Conservation (phyloP, 2,113 vertebrate genomes). For the Sporophila hypoxantha region DNA sequence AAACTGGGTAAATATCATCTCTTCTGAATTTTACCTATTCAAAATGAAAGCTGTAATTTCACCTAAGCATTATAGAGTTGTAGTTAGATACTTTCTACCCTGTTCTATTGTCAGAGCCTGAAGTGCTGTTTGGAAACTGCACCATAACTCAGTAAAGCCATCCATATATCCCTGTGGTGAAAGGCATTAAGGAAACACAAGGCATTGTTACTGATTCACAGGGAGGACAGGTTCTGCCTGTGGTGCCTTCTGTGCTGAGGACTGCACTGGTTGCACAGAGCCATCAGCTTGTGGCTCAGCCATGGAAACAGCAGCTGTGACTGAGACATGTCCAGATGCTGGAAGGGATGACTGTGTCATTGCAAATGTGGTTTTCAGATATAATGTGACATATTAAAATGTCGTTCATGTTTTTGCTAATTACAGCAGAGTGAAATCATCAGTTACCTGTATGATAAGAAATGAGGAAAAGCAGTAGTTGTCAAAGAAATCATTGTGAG, state of each 20-base stretch:
- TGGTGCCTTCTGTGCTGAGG: neutral
- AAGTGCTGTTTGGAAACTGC: neutral
- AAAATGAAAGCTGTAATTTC: neutral
- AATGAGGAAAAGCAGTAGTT: neutral
- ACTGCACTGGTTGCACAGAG: neutral
- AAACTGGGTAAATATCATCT: neutral
- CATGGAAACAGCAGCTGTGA: neutral
- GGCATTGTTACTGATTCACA: neutral
- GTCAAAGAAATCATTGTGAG: neutral
- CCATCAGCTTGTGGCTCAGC: neutral
- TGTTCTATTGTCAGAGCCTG: neutral
- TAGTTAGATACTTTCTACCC: neutral
- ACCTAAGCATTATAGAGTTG: neutral
- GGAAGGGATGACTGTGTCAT: neutral
- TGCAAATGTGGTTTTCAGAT: neutral
- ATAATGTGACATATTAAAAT: neutral
- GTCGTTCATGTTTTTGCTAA: neutral
- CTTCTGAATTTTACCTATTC: neutral
- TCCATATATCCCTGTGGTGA: neutral
- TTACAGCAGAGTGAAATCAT: neutral
- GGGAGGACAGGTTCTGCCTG: neutral
- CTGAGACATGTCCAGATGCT: neutral
- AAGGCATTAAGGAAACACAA: neutral
- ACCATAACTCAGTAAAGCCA: accelerated
- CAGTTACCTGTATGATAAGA: neutral